Conservation (phyloP, 2,888 invertebrate species). For the Drosophila subquinaria region DNA sequence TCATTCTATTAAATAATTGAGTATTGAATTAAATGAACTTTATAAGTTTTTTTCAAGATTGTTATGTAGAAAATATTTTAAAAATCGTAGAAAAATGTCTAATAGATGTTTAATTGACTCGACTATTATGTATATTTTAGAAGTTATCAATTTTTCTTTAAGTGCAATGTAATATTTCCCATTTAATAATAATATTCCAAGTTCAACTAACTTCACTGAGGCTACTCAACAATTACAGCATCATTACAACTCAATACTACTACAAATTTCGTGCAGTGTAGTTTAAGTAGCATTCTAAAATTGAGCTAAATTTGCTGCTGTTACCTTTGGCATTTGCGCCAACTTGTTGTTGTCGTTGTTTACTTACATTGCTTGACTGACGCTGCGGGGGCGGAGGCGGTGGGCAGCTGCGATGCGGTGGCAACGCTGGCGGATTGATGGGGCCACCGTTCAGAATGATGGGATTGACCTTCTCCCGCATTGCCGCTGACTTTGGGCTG, state of each 20-base stretch:
- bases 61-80: too few species aligned
- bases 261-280: constrained; percentile 27
- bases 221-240: neutral
- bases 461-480: constrained; percentile 75
- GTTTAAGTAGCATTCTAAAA: neutral
- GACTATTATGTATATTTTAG: too few species aligned
- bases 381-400: constrained; percentile 85
- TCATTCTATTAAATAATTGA: too few species aligned
- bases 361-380: constrained; percentile 84
- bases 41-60: too few species aligned
- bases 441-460: constrained; percentile 82
- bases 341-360: constrained; percentile 45
- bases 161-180: too few species aligned
- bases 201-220: too few species aligned
- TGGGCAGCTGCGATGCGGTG: constrained; percentile 85
- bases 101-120: neutral
- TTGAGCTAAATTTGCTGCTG: constrained; percentile 2
- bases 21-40: too few species aligned
- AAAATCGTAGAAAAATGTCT: neutral
- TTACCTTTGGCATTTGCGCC: constrained; percentile 53
- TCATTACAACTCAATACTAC: neutral
- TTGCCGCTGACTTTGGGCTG: constrained; percentile 67
- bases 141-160: too few species aligned
- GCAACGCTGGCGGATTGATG: constrained; percentile 84
- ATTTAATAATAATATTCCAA: too few species aligned